phyloP scores from a whole-genome alignment of 2,888 invertebrate genomes.

The Macaria notata region DNA sequence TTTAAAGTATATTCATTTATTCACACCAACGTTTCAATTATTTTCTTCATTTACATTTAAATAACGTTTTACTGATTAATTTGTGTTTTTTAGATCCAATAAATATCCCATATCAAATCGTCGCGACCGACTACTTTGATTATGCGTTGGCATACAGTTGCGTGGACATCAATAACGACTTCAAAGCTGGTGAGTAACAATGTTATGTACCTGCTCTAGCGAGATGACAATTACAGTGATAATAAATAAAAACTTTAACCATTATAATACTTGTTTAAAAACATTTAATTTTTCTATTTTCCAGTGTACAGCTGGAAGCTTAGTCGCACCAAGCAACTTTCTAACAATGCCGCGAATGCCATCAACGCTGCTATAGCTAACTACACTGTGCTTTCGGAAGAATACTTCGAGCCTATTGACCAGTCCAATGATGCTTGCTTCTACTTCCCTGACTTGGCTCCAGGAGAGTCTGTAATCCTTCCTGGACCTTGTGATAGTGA shows the following conservation, averaged over 20 bases:
- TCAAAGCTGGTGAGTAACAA: slow-evolving; percentile 54
- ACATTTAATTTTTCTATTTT: slow-evolving; percentile 14
- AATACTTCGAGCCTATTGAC: slow-evolving; percentile 55
- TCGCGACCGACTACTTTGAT: slow-evolving; percentile 80
- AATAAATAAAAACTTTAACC: too few relatives aligned
- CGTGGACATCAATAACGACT: slow-evolving; percentile 50
- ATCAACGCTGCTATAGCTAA: slow-evolving; percentile 46
- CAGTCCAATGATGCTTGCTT: slow-evolving; percentile 62
- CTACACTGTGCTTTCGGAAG: slow-evolving; percentile 49
- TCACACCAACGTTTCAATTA: too few relatives aligned
- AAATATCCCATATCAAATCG: slow-evolving; percentile 51
- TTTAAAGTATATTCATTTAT: too few relatives aligned
- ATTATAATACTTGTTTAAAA: too few relatives aligned
- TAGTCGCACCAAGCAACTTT: slow-evolving; percentile 49
- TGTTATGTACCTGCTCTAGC: background rate
- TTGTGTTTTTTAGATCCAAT: slow-evolving; percentile 38
- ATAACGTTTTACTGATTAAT: too few relatives aligned
- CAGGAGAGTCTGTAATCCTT: slow-evolving; percentile 55
- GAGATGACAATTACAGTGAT: too few relatives aligned
- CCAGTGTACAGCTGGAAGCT: slow-evolving; percentile 73
- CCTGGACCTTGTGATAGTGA: slow-evolving; percentile 58
- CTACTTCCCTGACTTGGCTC: slow-evolving; percentile 53
- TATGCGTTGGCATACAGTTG: slow-evolving; percentile 85
- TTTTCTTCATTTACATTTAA: too few relatives aligned
- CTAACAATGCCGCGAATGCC: slow-evolving; percentile 33